A percentile compares a stretch with the other conserved stretches of the same genome.
phyloP scores from a whole-genome alignment of 2,888 invertebrate genomes.

The Zele albiditarsus region DNA sequence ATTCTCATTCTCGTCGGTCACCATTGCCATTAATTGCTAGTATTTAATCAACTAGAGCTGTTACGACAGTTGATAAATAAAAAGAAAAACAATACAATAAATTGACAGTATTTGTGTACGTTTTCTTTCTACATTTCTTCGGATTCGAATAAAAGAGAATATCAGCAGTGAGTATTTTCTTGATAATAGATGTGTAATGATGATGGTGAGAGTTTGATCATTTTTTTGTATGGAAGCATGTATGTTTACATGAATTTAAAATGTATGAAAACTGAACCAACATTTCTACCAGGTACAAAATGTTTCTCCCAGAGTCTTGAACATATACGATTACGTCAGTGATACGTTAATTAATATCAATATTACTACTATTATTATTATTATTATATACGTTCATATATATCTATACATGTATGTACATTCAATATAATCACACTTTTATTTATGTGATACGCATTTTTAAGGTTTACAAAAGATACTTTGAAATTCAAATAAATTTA shows the following conservation, averaged over 20 bases:
- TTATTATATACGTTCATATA: slow-evolving; percentile 27
- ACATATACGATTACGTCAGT: background rate
- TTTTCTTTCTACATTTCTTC: background rate
- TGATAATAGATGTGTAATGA: background rate
- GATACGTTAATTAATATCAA: background rate
- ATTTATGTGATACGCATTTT: slow-evolving; percentile 15
- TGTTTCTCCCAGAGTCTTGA: slow-evolving; percentile 18
- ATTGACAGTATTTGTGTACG: background rate
- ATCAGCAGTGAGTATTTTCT: background rate
- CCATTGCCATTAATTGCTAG: background rate
- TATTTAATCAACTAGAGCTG: background rate
- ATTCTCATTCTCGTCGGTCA: background rate
- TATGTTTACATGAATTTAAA: background rate
- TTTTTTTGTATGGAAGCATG: background rate
- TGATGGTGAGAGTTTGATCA: background rate
- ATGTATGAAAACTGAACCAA: background rate
- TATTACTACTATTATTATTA: background rate
- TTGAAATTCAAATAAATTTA: slow-evolving; percentile 54
- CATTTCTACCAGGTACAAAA: slow-evolving; percentile 38
- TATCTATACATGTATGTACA: slow-evolving; percentile 36
- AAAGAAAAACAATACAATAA: background rate
- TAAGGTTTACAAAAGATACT: slow-evolving; percentile 61
- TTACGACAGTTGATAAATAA: background rate
- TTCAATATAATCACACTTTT: background rate
- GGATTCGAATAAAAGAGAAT: background rate